Percentiles rank a stretch among this genome's conserved stretches.
Evolutionary conservation across 1,140 invertebrate genomes (phyloP).

Genomic region (Heliothis subflexa): DNA sequence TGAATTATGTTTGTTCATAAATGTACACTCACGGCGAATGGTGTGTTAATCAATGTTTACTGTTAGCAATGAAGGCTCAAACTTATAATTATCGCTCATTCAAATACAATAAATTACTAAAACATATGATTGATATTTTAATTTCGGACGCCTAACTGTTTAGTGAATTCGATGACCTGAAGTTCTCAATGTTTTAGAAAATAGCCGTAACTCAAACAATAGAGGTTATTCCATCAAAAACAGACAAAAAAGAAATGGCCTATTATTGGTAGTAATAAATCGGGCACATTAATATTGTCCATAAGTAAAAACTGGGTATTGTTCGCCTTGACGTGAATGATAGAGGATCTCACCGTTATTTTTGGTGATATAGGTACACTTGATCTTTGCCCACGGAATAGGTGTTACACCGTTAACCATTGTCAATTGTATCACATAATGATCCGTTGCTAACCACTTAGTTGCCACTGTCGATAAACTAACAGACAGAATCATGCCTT

Average conservation of each 20-base stretch:
- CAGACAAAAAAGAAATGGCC: conserved; percentile 6
- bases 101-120: conserved; percentile 46
- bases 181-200: conserved; percentile 13
- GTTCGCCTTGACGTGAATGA: conserved; percentile 47
- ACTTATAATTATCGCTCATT: conserved; percentile 48
- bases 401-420: conserved; percentile 41
- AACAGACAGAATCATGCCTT: conserved; percentile 5
- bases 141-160: conserved; percentile 50
- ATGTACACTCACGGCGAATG: conserved; percentile 31
- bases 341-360: conserved; percentile 52
- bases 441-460: conserved; percentile 24
- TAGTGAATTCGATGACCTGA: conserved; percentile 42
- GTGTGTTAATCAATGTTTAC: conserved; percentile 51
- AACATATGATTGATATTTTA: conserved; percentile 52
- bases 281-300: conserved; percentile 52
- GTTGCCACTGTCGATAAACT: conserved; percentile 16
- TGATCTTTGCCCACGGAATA: conserved; percentile 44
- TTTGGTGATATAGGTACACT: conserved; percentile 41
- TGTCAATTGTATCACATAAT: conserved; percentile 31
- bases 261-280: conserved; percentile 41
- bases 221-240: not conserved
- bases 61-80: conserved; percentile 36
- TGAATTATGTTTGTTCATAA: conserved; percentile 23
- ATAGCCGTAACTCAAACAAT: conserved; percentile 30
- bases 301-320: conserved; percentile 47